Evolutionary conservation across 2,888 invertebrate species (phyloP), one percentile per base, ranked within the genome.

Genomic region (Parnassius glacialis): DNA sequence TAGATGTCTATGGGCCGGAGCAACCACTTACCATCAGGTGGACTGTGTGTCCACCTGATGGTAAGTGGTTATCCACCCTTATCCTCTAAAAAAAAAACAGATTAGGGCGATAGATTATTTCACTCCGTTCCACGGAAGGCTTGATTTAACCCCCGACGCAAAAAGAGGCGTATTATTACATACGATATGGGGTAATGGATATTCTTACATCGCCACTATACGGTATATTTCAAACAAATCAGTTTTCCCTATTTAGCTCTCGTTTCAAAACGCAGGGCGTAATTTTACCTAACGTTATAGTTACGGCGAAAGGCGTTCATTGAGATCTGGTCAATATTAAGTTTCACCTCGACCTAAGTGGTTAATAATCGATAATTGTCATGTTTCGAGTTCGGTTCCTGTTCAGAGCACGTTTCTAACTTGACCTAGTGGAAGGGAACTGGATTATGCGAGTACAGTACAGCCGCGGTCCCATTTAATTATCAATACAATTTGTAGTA

Each of bases 351-450:
- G 67, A 71, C 70, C 70, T 76, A 78, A 79, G 79, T 80, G 78
- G 74, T 77, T 84, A 81, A 82, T 85, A 83, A 86, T 84, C 81
- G 80, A 84, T 86, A 86, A 86, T 85, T 83, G 83, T 83, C 73
- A 76, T 78, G 80, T 80, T 79, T 74, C 75, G 70, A 72, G 78
- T 82, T 79, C 71, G 75, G 75, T 80, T 81, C 80, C 79, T 70
- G 79, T 76, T 79, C 70, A 48, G 69, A 67, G 69, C 78, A 70
- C 76, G 81, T 87, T 86, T 86, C 84, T 83, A 81, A 74, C 73
- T 79, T 81, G 84, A 85, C 85, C 84, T 72, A 85, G 75, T 81
- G 53, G 16, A 54, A 45, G 72, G 64, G 67, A 79, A 80, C 81
- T 79, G 72, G 81, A 79, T 76, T 77, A 70, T 74, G 60, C 62